Base-by-base conservation (phyloP, 2,888 invertebrate species). In the Mechanitis mazaeus region DNA sequence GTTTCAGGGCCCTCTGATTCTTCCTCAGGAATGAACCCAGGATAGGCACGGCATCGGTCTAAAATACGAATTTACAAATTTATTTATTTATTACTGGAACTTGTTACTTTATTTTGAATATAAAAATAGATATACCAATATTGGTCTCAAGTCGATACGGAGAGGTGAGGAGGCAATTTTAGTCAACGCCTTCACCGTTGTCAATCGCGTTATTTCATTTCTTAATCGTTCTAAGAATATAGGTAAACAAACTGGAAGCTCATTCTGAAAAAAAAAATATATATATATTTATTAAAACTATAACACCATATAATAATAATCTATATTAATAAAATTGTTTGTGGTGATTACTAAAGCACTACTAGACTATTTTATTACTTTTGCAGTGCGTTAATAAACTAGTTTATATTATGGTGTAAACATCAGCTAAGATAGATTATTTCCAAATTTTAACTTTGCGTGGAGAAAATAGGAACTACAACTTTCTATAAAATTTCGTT, bases 191-290 rank as follows among this genome's bases (percentile, higher is more conserved):
- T 98, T 98, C 0, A 99, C 98, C 2, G 98, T 97, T 3, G 98
- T 98, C 45, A 98, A 91, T 33, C 99, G 93, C 0, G 99, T 99
- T 59, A 99, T 99, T 90, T 99, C 99, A 81, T 99, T 99, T 69
- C 95, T 94, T 60, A 99, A 89, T 71, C 99, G 93, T 79, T 99
- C 99, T 81, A 98, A 89, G 81, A 99, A 97, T 77, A 99, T 95
- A 6, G 98, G 98, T 67, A 99, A 91, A 81, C 98, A 98, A 4
- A 93, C 92, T 1, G 92, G 93, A 60, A 98, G 90, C 81, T 98
- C 97, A 58, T 88, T 80, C 84, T 92, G 79, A 31, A 86, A 82
- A 33, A 31, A 54, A 57, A 53, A 38, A 33, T 9, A 20, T n/a
- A 2, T 3, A n/a, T 6, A 38, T 46, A n/a, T 55, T 6, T 35